These are phyloP conservation scores for Bombycilla garrulus DNA, from an alignment of 2,113 vertebrate species.

Conservation along the genomic window DNA sequence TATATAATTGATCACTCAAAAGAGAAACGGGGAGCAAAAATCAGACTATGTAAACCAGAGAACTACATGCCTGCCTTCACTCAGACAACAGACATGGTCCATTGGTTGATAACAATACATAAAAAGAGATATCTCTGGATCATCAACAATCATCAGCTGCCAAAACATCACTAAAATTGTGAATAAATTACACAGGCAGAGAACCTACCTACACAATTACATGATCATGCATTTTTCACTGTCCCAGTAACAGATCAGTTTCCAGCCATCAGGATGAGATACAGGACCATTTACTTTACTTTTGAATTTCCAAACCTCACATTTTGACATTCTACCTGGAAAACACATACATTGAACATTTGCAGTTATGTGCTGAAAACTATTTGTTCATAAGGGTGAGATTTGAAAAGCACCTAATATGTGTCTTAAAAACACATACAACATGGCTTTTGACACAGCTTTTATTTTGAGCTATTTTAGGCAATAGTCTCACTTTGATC, in stretches of 20 bases:
- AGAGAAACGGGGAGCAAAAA: not conserved
- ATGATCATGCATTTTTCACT: not conserved
- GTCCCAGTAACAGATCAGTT: not conserved
- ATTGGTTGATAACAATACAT: not conserved
- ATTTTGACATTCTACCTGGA: not conserved
- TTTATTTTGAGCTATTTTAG: not conserved
- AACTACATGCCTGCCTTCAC: not conserved
- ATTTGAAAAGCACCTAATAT: not conserved
- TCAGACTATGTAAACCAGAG: not conserved
- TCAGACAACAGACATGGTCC: not conserved
- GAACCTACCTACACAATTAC: not conserved
- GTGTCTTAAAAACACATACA: not conserved
- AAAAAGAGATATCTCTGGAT: not conserved
- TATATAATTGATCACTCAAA: not conserved
- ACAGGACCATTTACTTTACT: not conserved
- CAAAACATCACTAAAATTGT: not conserved
- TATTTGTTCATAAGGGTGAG: not conserved
- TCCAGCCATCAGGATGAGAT: not conserved
- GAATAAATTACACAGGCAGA: not conserved
- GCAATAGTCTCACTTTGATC: not conserved
- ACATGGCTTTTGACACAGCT: not conserved
- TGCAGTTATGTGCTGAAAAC: not conserved
- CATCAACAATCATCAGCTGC: not conserved
- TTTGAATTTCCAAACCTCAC: not conserved
- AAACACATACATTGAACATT: not conserved